These are phyloP conservation scores for Archaeoteleia sp. DNA, from an alignment of 2,888 invertebrate genomes.

Conservation along the genomic window DNA sequence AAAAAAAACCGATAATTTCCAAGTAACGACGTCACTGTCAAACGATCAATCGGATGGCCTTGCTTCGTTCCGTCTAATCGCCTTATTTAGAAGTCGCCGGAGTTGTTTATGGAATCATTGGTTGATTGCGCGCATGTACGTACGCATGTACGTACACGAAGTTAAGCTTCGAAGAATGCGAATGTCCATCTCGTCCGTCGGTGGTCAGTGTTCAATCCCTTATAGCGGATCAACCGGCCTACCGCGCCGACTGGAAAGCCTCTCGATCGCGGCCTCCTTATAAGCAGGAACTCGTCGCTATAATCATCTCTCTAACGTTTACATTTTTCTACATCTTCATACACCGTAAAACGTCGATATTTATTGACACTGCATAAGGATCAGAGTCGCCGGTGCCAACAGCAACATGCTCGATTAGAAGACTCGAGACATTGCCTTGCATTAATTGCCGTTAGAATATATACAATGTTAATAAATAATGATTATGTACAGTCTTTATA, in stretches of 20 bases:
- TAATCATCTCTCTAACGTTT: slow-evolving; percentile 60
- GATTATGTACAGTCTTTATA: too few relatives aligned
- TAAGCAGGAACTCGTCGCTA: slow-evolving; percentile 61
- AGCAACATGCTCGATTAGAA: slow-evolving; percentile 26
- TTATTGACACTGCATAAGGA: slow-evolving; percentile 67
- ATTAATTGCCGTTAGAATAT: too few relatives aligned
- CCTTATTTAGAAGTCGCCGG: slow-evolving; percentile 50
- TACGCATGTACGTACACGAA: slow-evolving; percentile 43
- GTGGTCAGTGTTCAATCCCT: slow-evolving; percentile 42
- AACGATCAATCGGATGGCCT: slow-evolving; percentile 45
- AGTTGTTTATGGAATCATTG: slow-evolving; percentile 52
- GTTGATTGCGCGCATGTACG: slow-evolving; percentile 45
- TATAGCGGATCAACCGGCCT: slow-evolving; percentile 39
- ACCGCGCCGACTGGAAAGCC: slow-evolving; percentile 32
- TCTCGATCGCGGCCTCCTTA: slow-evolving; percentile 53
- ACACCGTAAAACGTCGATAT: slow-evolving; percentile 63
- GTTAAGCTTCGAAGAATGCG: slow-evolving; percentile 50
- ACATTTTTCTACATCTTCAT: slow-evolving; percentile 61
- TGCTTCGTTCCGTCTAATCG: slow-evolving; percentile 43
- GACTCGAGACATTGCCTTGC: slow-evolving; percentile 1
- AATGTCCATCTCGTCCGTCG: slow-evolving; percentile 28
- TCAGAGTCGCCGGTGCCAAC: slow-evolving; percentile 29
- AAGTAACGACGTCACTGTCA: slow-evolving; percentile 43
- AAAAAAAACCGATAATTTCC: slow-evolving; percentile 40
- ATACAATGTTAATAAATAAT: too few relatives aligned